phyloP scores from a whole-genome alignment of 2,797 vertebrate genomes.

The Syndactyla subalaris region DNA sequence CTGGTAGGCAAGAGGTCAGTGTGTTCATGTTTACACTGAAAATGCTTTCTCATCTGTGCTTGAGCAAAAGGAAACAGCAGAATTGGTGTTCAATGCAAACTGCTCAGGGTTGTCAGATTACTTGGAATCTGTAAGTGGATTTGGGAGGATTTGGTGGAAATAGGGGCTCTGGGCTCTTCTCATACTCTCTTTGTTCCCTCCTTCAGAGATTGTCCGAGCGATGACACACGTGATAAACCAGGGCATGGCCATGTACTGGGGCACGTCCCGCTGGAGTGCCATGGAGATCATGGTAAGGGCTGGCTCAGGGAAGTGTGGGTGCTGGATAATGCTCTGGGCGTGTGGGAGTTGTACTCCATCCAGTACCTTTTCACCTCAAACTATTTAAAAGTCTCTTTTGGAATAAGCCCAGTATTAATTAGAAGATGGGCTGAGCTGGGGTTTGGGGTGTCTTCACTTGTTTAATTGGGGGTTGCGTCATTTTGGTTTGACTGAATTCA shows the following conservation, averaged over 20 bases:
- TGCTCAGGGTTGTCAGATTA: accelerated
- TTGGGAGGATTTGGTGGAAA: background rate
- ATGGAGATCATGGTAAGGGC: conserved; percentile 97
- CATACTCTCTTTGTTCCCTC: background rate
- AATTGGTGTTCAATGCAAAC: accelerated
- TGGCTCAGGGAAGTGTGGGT: accelerated
- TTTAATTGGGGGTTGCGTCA: accelerated
- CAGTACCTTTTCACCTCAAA: no score
- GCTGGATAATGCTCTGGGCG: background rate
- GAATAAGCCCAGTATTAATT: accelerated
- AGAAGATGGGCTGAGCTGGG: background rate
- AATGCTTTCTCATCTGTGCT: background rate
- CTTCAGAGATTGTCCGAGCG: conserved; percentile 92
- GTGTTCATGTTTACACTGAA: accelerated
- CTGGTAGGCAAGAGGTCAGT: accelerated
- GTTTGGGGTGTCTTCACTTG: background rate
- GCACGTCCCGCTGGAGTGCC: conserved; percentile 95
- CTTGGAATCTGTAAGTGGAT: accelerated
- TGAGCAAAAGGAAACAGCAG: background rate
- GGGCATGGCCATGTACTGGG: conserved; percentile 99
- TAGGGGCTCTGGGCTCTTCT: background rate
- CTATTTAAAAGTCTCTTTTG: accelerated
- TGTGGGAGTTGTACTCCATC: accelerated
- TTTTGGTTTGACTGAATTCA: background rate
- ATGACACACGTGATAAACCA: conserved; percentile 99